Evolutionary conservation across 2,888 invertebrate genomes (phyloP), one percentile per base, ranked within the genome.

Genomic region (Lasioglossum morio): DNA sequence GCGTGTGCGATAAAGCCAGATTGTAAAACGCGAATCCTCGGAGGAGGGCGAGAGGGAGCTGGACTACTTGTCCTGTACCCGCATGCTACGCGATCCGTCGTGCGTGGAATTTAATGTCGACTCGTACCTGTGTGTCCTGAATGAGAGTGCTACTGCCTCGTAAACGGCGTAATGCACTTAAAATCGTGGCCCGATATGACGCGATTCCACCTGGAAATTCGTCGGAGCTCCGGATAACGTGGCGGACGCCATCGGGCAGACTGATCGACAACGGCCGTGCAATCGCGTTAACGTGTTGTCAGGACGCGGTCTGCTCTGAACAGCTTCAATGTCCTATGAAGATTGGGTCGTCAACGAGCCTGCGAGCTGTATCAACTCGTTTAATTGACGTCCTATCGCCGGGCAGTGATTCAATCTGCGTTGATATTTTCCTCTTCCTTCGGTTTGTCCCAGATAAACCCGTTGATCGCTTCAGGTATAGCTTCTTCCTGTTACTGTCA

Each of bases 21-120:
- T 73, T 43, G 81, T 83, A 78, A 82, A 87, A 77, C 57, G 73
- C 66, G 81, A 72, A 81, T 83, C 79, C 34, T 46, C 16, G 27
- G n/a, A n/a, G 40, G 57, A 63, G 34, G 60, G 43, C 63, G 43
- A n/a, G 37, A 60, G 34, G 40, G 46, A 37, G 79, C 76, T 77
- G 85, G 80, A 69, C 87, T 75, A 89, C 82, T 89, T 86, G 83
- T 81, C 72, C 34, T 72, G 75, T 77, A 72, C 88, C 91, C 90
- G 92, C 91, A 92, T 92, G 84, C 79, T 80, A 82, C 79, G 72
- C 84, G 82, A 78, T 80, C 77, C 81, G 91, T 90, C 91, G 89
- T 88, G 90, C 87, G 77, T 85, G 85, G 91, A 91, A 92, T 92
- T 90, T 87, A 88, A 90, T 89, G 82, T n/a, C 78, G 16, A 72